Evolutionary conservation across 2,888 invertebrate species (phyloP), one percentile per base, ranked within the genome.

Genomic region (Polyploca ridens): DNA sequence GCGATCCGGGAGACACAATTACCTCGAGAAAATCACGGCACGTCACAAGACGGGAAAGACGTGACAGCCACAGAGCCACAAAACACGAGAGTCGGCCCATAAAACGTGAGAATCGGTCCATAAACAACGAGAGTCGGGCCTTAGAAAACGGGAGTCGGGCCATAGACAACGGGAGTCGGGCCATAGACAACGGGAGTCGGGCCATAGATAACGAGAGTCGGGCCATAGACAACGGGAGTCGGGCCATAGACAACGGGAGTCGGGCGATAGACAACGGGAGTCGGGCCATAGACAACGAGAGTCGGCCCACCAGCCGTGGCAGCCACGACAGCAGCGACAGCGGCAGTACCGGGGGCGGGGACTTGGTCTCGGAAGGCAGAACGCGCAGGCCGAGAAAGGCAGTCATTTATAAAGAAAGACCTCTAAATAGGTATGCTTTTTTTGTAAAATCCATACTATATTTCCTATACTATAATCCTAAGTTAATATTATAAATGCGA

Each of bases 341-440:
- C 58, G 77, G 76, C 66, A 73, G 76, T 62, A 80, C 74, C 46
- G 75, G 76, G 62, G 79, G 74, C 16, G 70, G 71, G 16, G 77
- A 66, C 7, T 80, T 76, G 2, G 66, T 70, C 46, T 63, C 67
- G 3, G 62, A 82, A 63, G 83, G 84, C 0, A 77, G 92, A 58
- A 74, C 88, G 33, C 68, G 91, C 6, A 67, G 93, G 11, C 54
- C 79, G 0, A 71, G 91, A 75, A 90, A 88, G 62, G 72, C 82
- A 0, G 81, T 92, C 74, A 84, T 84, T 0, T 94, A 94, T 49
- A 93, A 90, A 70, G 94, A 94, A 84, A 91, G 87, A 62, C 89
- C 93, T 5, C 78, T 93, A 16, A 92, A 90, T 64, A 86, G 89
- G 93, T 92, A 66, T 62, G 67, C 7, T 5, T 1, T 33, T 33